Evolutionary conservation across 2,888 invertebrate genomes (phyloP), one percentile per base, ranked within the genome.

Genomic region (Phytoseiulus persimilis): DNA sequence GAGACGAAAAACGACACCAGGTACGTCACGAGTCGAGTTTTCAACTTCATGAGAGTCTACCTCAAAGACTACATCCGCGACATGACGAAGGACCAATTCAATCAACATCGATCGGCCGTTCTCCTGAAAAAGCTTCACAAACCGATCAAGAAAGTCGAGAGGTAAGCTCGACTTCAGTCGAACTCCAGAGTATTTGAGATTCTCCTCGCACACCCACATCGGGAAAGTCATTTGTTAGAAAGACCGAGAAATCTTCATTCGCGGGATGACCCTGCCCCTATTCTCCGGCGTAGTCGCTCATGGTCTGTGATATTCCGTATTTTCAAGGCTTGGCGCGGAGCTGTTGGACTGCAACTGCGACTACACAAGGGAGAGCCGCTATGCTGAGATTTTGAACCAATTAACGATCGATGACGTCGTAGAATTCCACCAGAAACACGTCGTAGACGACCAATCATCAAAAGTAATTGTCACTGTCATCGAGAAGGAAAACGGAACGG

Each of bases 381-480:
- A 32, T 32, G 87, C 87, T n/a, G 32, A 33, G 39, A 87, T 87
- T 33, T 87, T 87, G 45, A 87, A 31, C 32, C n/a, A 87, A 32
- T 32, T 87, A n/a, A 87, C 87, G 31, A 33, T 87, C 87, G 87
- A 87, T 32, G 87, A 87, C 87, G 87, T 87, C 45, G n/a, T 11
- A 14, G 9, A 87, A 33, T 87, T 87, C 87, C 87, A 87, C 45
- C 87, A 32, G 32, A 87, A 33, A n/a, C 33, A 87, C 32, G 32
- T 33, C 33, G 33, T 39, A n/a, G 39, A 87, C 87, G 39, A 87
- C 87, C 87, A 33, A 87, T 32, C 87, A 33, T 87, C 39, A n/a
- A 87, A 87, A 45, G 87, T 87, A 87, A 87, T 87, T 45, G 87
- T 87, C 87, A 87, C 87, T 11, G 45, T 87, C 87, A 87, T 87